Evolutionary conservation across 2,113 vertebrate species (phyloP), one percentile per base, ranked within the genome.

Genomic region (Shinisaurus crocodilurus): DNA sequence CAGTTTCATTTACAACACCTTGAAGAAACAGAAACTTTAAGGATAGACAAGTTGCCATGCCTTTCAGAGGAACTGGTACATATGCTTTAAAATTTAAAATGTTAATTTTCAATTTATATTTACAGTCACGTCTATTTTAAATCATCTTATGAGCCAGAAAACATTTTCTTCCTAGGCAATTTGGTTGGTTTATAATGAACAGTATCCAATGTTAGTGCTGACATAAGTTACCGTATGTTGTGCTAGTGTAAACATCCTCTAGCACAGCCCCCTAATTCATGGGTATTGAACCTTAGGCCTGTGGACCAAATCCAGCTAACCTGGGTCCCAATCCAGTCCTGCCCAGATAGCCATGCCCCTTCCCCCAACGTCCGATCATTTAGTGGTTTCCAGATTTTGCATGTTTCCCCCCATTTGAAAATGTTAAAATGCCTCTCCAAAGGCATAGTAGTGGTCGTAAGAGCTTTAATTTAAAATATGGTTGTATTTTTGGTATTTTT

Each of bases 21-120:
- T 50, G 89, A 96, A 92, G 88, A 94, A 89, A 32, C 13, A 90
- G 91, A 90, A 87, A 75, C 23, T 20, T 88, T 91, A 91, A 13
- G 5, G 45, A 86, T 86, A 83, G 87, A 85, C 40, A 48, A 48
- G 40, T 91, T 92, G 40, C 77, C 92, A 77, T 70, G 43, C 82
- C 86, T 93, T 85, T 77, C 67, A 91, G 92, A 91, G 75, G 76
- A 95, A 50, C 91, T 96, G 32, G 90, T 96, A 94, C 67, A 16
- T 94, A 57, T 10, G 70, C 60, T 34, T 70, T 81, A 94, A 63
- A 91, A 45, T 89, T n/a, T 34, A 12, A 15, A 76, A 43, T 0
- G 32, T 1, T 86, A 69, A 65, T 27, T 67, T 79, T 95, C 37
- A 91, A 50, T 90, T 37, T 1, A 13, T 92, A 65, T 48, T 91